These are phyloP conservation scores for Muscicapa adusta DNA, from an alignment of 2,113 vertebrate genomes.

Conservation along the genomic window DNA sequence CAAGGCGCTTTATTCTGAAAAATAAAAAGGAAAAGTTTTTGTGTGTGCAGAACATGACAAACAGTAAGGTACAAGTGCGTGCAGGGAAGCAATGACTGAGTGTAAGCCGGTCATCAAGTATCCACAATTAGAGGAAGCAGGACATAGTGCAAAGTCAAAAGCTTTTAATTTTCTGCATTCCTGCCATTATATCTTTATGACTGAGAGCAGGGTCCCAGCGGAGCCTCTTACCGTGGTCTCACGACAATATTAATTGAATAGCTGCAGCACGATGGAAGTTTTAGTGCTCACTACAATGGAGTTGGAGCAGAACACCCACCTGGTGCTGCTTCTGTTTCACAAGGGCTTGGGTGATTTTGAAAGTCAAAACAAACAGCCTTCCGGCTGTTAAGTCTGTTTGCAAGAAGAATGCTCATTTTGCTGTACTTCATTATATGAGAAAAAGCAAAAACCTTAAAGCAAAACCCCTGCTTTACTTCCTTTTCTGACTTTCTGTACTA, in stretches of 20 bases:
- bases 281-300: background rate
- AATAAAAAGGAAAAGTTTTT: background rate
- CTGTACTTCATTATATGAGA: background rate
- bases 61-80: background rate
- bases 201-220: background rate
- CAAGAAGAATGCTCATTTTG: background rate
- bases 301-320: background rate
- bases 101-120: background rate
- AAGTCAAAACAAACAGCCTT: background rate
- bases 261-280: background rate
- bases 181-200: background rate
- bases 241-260: background rate
- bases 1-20: background rate
- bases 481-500: background rate
- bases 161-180: background rate
- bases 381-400: background rate
- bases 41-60: background rate
- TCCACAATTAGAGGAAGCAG: constrained; percentile 45
- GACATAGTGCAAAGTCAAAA: background rate
- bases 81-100: background rate
- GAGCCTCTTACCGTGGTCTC: background rate
- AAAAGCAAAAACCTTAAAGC: constrained; percentile 2
- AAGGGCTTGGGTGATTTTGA: background rate
- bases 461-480: background rate
- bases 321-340: background rate